These are phyloP conservation scores for Pachliopta kotzebuea DNA, from an alignment of 2,888 invertebrate genomes.

Conservation along the genomic window DNA sequence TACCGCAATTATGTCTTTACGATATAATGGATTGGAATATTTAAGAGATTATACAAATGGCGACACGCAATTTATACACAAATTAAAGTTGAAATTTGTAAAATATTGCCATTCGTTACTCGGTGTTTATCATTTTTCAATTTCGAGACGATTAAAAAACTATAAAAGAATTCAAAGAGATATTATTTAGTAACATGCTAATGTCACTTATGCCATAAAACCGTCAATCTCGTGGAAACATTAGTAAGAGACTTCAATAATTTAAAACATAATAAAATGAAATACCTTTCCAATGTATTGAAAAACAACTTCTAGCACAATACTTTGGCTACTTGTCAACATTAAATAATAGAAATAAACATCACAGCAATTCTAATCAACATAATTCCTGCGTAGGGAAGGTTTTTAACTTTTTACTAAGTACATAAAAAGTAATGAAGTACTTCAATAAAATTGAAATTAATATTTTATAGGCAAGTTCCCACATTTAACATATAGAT, in stretches of 20 bases:
- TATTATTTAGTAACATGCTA: neutral
- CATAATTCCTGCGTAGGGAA: too few species aligned
- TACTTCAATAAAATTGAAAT: too few species aligned
- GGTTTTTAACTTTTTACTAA: too few species aligned
- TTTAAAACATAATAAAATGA: neutral
- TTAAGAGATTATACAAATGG: constrained; percentile 9
- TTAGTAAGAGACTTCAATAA: neutral
- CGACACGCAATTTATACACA: constrained; percentile 22
- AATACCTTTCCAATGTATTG: neutral
- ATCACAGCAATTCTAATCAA: too few species aligned
- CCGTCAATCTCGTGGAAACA: neutral
- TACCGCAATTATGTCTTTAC: constrained; percentile 9
- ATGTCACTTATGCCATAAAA: neutral
- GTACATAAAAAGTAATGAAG: too few species aligned
- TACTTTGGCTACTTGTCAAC: neutral
- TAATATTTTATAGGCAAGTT: too few species aligned
- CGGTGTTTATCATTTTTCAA: neutral
- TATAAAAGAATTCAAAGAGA: neutral
- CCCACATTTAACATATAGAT: too few species aligned
- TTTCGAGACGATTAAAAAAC: constrained; percentile 1
- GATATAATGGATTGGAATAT: constrained; percentile 15
- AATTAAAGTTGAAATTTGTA: constrained; percentile 9
- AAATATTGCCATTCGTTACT: constrained; percentile 13
- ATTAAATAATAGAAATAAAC: too few species aligned
- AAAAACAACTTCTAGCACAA: neutral